Base-by-base conservation (phyloP, 35 echinoderm and acorn worm genomes). In the Heliocidaris erythrogramma region DNA sequence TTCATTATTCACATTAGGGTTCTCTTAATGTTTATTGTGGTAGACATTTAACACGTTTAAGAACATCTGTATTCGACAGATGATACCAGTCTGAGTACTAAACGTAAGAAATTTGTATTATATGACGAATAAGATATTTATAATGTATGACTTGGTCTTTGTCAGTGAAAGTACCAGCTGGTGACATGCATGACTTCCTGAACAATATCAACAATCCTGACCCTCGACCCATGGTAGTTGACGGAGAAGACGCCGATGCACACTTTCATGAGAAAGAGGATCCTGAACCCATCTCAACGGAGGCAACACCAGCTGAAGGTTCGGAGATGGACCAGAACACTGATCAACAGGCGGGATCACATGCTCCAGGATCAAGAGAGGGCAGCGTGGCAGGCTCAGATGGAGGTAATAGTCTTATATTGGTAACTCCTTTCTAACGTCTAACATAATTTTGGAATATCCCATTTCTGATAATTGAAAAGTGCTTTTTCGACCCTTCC, bases 151-250 rank as follows among this genome's bases (percentile, higher is more conserved):
- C 10, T 91, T 14, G 9, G 7, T 16, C 32, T 59, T 0, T 30
- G 27, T 92, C 49, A 92, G 91, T 92, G 91, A 92, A 59, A 48
- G 91, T 92, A 14, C 48, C 91, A 7, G 48, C 91, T 30, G 48
- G 50, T 13, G 31, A 59, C 48, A 52, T 92, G 91, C 91, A 92
- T 9, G 91, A 59, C 9, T 92, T 52, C 48, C 91, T 92, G 13
- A 59, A 59, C 91, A 92, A 12, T 29, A 30, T 92, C n/a, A 59
- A 92, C 48, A 59, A 50, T 27, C 11, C 91, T 32, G 87, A 32
- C 87, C 31, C 87, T 32, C 31, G 87, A 50, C 91, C 91, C 48
- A 50, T 13, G 31, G 48, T 48, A 24, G 29, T 30, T 10, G 91
- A 49, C 49, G 48, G 49, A 12, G 48, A 92, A 4, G 31, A 32